phyloP scores from a whole-genome alignment of 1,140 invertebrate species.

The Dendrolimus kikuchii region DNA sequence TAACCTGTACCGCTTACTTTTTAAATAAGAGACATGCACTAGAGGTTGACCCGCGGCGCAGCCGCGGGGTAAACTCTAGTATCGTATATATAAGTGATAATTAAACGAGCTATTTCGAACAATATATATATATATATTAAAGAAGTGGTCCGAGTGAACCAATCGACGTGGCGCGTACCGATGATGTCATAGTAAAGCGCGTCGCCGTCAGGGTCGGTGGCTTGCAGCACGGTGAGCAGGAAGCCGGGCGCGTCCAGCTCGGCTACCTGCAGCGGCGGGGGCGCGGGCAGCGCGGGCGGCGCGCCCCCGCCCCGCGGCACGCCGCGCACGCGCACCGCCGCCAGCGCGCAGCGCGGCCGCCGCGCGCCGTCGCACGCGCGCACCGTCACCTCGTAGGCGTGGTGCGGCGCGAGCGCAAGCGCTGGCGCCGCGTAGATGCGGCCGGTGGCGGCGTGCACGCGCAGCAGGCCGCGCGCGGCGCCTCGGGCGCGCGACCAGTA shows the following conservation, averaged over 20 bases:
- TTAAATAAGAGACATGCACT: no score
- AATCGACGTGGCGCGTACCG: slow-evolving; percentile 83
- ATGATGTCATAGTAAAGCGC: slow-evolving; percentile 92
- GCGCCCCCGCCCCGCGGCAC: slow-evolving; percentile 74
- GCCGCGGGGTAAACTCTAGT: no score
- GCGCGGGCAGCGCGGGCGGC: slow-evolving; percentile 76
- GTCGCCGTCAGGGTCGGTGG: slow-evolving; percentile 87
- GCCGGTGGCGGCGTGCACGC: slow-evolving; percentile 39
- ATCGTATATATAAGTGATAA: no score
- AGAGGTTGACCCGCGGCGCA: no score
- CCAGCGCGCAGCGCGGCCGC: slow-evolving; percentile 78
- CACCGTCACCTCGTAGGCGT: slow-evolving; percentile 83
- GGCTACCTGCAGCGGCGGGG: slow-evolving; percentile 81
- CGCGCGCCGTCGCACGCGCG: slow-evolving; percentile 85
- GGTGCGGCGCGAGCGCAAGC: slow-evolving; percentile 74
- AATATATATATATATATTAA: no score
- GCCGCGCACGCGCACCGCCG: slow-evolving; percentile 81
- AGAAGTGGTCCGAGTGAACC: no score
- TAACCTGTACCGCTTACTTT: no score
- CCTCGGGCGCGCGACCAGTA: slow-evolving; percentile 45
- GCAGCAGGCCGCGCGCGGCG: slow-evolving; percentile 35
- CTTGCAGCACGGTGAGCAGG: slow-evolving; percentile 86
- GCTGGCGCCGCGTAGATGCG: slow-evolving; percentile 34
- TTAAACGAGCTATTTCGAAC: no score
- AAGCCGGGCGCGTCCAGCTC: slow-evolving; percentile 90